Evolutionary conservation across 2,113 vertebrate genomes (phyloP).

Genomic region (Oncorhynchus mykiss): DNA sequence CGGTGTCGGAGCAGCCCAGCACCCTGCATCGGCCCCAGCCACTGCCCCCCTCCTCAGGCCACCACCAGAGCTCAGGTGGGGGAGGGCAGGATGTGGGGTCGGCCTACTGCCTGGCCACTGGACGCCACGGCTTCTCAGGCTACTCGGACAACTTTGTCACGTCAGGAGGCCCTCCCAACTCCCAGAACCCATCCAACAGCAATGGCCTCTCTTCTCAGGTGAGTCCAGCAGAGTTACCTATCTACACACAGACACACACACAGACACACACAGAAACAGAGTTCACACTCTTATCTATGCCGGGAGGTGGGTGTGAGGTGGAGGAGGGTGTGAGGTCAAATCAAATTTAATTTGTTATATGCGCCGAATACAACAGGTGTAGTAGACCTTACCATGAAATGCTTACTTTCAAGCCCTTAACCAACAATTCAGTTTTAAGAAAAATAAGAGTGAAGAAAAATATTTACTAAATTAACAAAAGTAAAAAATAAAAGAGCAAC

Average conservation of each 20-base stretch:
- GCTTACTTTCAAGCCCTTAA: too few species aligned
- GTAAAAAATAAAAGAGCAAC: too few species aligned
- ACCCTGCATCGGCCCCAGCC: constrained; percentile 94
- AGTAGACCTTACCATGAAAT: too few species aligned
- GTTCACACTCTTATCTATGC: too few species aligned
- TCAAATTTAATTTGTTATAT: too few species aligned
- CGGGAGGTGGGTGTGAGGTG: too few species aligned
- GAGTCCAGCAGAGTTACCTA: constrained; percentile 51
- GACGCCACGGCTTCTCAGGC: constrained; percentile 93
- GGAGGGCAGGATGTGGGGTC: constrained; percentile 87
- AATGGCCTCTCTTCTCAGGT: constrained; percentile 98
- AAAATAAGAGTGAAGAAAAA: too few species aligned
- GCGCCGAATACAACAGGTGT: too few species aligned
- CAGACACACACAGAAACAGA: background rate
- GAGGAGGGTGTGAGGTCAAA: too few species aligned
- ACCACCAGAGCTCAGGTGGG: constrained; percentile 81
- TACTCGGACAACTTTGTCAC: constrained; percentile 95
- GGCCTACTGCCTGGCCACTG: constrained; percentile 90
- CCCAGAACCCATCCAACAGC: constrained; percentile 90
- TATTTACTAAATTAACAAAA: too few species aligned
- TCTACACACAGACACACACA: background rate
- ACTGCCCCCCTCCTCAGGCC: constrained; percentile 89
- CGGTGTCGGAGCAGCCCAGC: constrained; percentile 85
- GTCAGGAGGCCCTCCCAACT: constrained; percentile 87
- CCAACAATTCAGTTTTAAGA: too few species aligned